A percentile compares a stretch with the other conserved stretches of the same genome.
Conservation (phyloP, 1,140 invertebrate genomes). For the Pectinophora gossypiella region DNA sequence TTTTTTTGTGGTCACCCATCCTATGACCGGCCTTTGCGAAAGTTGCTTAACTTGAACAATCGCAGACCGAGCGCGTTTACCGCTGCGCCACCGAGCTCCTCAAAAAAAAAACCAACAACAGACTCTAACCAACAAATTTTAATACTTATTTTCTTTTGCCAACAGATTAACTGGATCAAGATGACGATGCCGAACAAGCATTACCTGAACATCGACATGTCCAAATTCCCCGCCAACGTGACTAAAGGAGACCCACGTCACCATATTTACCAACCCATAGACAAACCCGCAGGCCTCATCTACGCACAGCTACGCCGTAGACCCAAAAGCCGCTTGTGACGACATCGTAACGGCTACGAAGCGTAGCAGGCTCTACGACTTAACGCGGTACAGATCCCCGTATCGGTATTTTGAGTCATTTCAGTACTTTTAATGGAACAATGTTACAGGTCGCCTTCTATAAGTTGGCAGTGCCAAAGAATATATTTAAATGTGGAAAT, state of each 20-base stretch:
- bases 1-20: no score
- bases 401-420: no score
- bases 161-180: slow-evolving; percentile 79
- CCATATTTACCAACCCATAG: slow-evolving; percentile 83
- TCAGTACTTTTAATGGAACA: no score
- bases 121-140: not conserved
- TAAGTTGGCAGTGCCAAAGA: no score
- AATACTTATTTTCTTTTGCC: slow-evolving; percentile 24
- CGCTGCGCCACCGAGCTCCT: no score
- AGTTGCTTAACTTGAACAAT: no score
- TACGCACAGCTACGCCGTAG: slow-evolving; percentile 80
- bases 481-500: no score
- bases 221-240: slow-evolving; percentile 79
- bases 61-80: no score
- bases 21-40: no score
- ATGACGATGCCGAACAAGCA: slow-evolving; percentile 89
- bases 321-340: slow-evolving; percentile 74
- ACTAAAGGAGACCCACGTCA: slow-evolving; percentile 77
- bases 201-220: slow-evolving; percentile 83
- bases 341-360: slow-evolving; percentile 13
- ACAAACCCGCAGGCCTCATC: slow-evolving; percentile 86
- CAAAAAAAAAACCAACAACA: no score
- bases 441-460: no score
- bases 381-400: no score
- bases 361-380: slow-evolving; percentile 18